These are phyloP conservation scores for Psilopsiagon aymara DNA, from an alignment of 2,113 vertebrate genomes.

Conservation along the genomic window DNA sequence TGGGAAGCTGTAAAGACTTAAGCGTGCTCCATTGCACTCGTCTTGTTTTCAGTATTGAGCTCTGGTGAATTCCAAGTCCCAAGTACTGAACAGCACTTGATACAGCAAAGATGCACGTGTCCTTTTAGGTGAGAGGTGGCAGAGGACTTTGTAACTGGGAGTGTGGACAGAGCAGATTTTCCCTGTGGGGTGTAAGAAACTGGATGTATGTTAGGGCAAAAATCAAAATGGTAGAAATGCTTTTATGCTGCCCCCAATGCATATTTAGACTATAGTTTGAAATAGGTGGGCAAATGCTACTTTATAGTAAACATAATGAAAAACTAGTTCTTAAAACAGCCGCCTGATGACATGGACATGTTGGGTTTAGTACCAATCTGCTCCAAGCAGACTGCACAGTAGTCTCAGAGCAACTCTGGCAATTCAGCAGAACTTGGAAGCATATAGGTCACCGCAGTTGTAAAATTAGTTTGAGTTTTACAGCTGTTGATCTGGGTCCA, in stretches of 20 bases:
- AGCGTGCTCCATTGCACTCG: background rate
- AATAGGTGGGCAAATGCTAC: background rate
- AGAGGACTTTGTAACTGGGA: background rate
- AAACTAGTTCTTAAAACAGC: background rate
- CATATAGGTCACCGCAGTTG: background rate
- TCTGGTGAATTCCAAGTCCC: background rate
- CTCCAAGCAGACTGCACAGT: background rate
- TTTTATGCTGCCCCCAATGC: background rate
- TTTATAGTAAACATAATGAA: background rate
- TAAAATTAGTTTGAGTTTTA: background rate
- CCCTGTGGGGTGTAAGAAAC: background rate
- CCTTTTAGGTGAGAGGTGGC: background rate
- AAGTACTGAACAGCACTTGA: background rate
- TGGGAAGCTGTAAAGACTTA: background rate
- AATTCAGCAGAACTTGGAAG: background rate
- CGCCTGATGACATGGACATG: rapidly evolving
- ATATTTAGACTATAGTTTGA: background rate
- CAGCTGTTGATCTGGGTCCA: background rate
- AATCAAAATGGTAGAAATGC: background rate
- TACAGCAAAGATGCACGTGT: rapidly evolving
- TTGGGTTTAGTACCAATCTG: background rate
- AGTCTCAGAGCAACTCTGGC: background rate
- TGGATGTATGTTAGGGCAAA: background rate
- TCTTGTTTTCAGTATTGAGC: background rate
- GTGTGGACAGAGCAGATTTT: background rate